Base-by-base conservation (phyloP, 2,888 invertebrate genomes). In the Drosophila kambysellisi region DNA sequence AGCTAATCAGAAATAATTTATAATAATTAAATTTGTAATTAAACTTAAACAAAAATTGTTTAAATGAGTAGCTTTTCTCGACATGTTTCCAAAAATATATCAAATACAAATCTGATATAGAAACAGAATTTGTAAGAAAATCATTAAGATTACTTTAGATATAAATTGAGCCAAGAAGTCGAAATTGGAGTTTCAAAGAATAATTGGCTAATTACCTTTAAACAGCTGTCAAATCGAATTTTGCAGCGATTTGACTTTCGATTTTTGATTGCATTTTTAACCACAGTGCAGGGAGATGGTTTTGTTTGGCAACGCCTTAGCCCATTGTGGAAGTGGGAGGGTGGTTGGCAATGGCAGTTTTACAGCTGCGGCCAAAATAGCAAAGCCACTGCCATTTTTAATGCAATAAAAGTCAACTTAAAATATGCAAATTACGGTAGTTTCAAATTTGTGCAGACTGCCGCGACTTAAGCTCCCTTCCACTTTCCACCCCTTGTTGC, bases 331-430 rank as follows among this genome's bases (percentile, higher is more conserved):
- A 20, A 4, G 30, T 6, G 20, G n/a, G 32, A 15, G 33, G 1
- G 4, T 8, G 54, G 54, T 56, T 50, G 60, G 67, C 52, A 74
- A 70, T 63, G 76, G 67, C 71, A 72, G 75, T 70, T 82, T 81
- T 81, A 82, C 76, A 79, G 76, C 78, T 88, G 86, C 73, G 88
- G 83, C 86, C 82, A 82, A 76, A 89, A 83, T 82, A 79, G 86
- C 81, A 82, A 78, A 83, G 80, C 82, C 88, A 88, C 78, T 88
- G 71, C 85, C 90, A 88, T 88, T 90, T 87, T 89, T 89, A 90
- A 91, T 90, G 90, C 90, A 91, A 91, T 91, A 91, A 91, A 91
- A 91, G 91, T 91, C 91, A 89, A 91, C 89, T 90, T 88, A 90
- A 89, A 90, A 91, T 89, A 89, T 89, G 88, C 88, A 88, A 88